Evolutionary conservation across 2,113 vertebrate genomes (phyloP).

Genomic region (Lophura nycthemera): DNA sequence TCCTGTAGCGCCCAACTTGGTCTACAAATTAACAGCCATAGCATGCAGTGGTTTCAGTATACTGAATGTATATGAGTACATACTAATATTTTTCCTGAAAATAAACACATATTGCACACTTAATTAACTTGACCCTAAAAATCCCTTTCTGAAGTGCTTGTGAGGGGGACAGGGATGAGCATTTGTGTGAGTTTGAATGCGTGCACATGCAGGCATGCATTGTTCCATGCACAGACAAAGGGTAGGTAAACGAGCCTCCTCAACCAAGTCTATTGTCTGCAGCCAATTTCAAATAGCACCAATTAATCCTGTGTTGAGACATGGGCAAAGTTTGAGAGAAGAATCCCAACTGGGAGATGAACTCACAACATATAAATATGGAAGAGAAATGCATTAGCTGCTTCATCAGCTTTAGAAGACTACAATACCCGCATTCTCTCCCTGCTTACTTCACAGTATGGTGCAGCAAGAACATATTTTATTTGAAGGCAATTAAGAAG

Average conservation of each 20-base stretch:
- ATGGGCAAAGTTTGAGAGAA: not conserved
- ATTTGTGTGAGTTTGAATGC: not conserved
- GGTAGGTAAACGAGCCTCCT: conserved; percentile 47
- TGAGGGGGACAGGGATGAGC: not conserved
- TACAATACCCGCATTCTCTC: conserved; percentile 3
- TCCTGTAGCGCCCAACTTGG: not conserved
- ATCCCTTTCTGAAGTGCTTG: not conserved
- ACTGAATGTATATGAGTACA: not conserved
- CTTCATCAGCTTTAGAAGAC: not conserved
- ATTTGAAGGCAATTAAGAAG: conserved; percentile 34
- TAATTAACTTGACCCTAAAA: not conserved
- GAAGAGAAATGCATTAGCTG: not conserved
- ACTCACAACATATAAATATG: not conserved
- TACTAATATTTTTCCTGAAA: not conserved
- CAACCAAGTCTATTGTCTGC: conserved; percentile 1
- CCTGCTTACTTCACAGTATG: not conserved
- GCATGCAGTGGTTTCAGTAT: not conserved
- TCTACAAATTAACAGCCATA: not conserved
- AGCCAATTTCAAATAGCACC: conserved; percentile 54
- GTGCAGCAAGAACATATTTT: not conserved
- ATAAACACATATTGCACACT: not conserved
- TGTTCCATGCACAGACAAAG: conserved; percentile 53
- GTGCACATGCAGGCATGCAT: conserved; percentile 48
- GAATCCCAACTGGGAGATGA: conserved; percentile 1
- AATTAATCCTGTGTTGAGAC: conserved; percentile 7